Percentiles rank a stretch among this genome's conserved stretches.
phyloP scores from a whole-genome alignment of 2,888 invertebrate species.

The Drosophila monieri region DNA sequence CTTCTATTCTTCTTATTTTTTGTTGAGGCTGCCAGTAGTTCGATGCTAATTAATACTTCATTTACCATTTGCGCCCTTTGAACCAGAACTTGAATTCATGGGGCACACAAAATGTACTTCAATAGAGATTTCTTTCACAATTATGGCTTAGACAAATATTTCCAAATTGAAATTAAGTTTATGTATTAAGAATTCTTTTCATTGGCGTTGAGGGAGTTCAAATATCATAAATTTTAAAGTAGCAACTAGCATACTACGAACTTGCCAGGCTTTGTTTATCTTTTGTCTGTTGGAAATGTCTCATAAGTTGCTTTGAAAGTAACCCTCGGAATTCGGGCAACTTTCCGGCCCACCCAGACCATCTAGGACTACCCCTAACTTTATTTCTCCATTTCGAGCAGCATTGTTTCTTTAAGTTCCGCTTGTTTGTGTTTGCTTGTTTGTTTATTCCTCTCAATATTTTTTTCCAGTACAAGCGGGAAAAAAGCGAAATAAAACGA shows the following conservation, averaged over 20 bases:
- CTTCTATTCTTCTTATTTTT: constrained; percentile 3
- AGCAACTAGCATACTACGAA: constrained; percentile 26
- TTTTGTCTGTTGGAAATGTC: constrained; percentile 56
- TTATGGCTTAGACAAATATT: constrained; percentile 1
- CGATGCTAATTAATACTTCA: constrained; percentile 76
- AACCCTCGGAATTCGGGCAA: constrained; percentile 12
- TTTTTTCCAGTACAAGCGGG: constrained; percentile 13
- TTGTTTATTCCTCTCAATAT: constrained; percentile 59
- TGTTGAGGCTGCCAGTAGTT: constrained; percentile 45
- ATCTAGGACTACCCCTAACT: constrained; percentile 13
- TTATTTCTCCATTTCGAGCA: constrained; percentile 40
- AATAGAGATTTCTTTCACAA: neutral
- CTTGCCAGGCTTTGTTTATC: constrained; percentile 34
- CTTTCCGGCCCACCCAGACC: neutral
- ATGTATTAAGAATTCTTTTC: constrained; percentile 1
- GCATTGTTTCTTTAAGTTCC: constrained; percentile 42
- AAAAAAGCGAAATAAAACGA: constrained; percentile 18
- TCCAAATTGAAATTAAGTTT: neutral
- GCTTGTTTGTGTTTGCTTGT: constrained; percentile 51
- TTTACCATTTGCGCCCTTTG: constrained; percentile 50
- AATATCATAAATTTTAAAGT: constrained; percentile 36
- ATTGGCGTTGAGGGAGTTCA: constrained; percentile 9
- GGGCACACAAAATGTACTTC: constrained; percentile 17
- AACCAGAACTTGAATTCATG: constrained; percentile 43
- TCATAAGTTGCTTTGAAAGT: constrained; percentile 54